Evolutionary conservation across 2,113 vertebrate genomes (phyloP).

Genomic region (Morone saxatilis): DNA sequence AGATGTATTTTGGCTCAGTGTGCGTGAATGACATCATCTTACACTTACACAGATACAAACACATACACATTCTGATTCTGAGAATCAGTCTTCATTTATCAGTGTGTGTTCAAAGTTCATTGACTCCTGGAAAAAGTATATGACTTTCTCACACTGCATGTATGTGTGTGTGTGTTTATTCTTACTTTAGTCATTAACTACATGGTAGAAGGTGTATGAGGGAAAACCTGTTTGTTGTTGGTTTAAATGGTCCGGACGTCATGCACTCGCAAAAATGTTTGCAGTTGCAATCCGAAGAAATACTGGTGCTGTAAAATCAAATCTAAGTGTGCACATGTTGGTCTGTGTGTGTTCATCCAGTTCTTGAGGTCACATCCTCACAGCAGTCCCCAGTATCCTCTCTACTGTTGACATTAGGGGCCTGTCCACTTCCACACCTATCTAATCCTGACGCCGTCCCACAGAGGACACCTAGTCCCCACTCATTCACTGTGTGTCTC

Average conservation of each 20-base stretch:
- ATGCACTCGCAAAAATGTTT: not conserved
- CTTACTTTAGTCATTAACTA: not conserved
- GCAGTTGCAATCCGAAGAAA: not conserved
- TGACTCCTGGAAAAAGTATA: constrained; percentile 50
- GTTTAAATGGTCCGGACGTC: not conserved
- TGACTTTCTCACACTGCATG: constrained; percentile 5
- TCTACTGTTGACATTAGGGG: constrained; percentile 69
- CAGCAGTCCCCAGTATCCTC: constrained; percentile 40
- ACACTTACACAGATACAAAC: not conserved
- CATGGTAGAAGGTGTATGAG: not conserved
- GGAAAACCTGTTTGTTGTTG: not conserved
- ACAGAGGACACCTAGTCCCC: constrained; percentile 46
- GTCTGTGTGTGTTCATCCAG: constrained; percentile 9
- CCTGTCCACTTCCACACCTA: constrained; percentile 58
- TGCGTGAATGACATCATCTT: constrained; percentile 75
- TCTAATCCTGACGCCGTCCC: constrained; percentile 55
- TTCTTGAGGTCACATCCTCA: constrained; percentile 61
- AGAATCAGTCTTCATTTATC: constrained; percentile 66
- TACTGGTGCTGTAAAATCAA: not conserved
- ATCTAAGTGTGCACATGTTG: not conserved
- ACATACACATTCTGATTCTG: not conserved
- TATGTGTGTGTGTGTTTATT: not conserved
- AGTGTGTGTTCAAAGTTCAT: constrained; percentile 43
- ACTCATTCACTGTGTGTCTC: constrained; percentile 25
- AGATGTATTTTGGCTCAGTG: constrained; percentile 78